A percentile compares a stretch with the other conserved stretches of the same genome.
Evolutionary conservation across 2,797 vertebrate genomes (phyloP).

Genomic region (Characodon lateralis): DNA sequence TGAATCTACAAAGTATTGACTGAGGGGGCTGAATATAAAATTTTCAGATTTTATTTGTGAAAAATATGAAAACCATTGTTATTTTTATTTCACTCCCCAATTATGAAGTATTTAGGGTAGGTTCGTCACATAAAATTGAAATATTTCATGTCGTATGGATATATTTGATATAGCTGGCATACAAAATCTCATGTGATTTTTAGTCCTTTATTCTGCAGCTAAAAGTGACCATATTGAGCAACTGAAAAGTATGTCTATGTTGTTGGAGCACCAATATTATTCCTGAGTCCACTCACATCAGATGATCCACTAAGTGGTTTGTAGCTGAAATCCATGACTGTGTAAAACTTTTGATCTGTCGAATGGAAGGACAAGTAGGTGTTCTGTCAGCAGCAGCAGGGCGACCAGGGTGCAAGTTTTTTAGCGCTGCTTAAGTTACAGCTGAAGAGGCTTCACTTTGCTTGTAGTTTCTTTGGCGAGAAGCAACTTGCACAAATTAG

Average conservation of each 20-base stretch:
- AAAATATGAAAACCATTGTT: not conserved
- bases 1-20: no score
- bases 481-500: constrained; percentile 42
- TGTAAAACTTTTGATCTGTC: constrained; percentile 33
- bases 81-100: not conserved
- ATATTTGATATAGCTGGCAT: not conserved
- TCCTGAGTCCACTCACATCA: constrained; percentile 53
- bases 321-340: constrained; percentile 45
- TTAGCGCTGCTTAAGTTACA: constrained; percentile 20
- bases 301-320: constrained; percentile 23
- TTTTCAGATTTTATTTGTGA: no score
- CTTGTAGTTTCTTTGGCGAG: constrained; percentile 27
- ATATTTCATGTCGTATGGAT: not conserved
- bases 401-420: constrained; percentile 6
- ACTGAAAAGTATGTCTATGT: constrained; percentile 33
- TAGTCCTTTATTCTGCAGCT: constrained; percentile 23
- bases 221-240: constrained; percentile 28
- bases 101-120: no score
- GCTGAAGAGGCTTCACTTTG: constrained; percentile 26
- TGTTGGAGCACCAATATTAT: constrained; percentile 23
- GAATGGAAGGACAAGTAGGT: constrained; percentile 26
- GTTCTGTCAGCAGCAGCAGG: constrained; percentile 21
- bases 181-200: constrained; percentile 15
- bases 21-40: no score
- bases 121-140: not conserved